Percentiles rank a stretch among this genome's conserved stretches.
These are phyloP conservation scores for Automeris io DNA, from an alignment of 2,888 invertebrate genomes.

Conservation along the genomic window DNA sequence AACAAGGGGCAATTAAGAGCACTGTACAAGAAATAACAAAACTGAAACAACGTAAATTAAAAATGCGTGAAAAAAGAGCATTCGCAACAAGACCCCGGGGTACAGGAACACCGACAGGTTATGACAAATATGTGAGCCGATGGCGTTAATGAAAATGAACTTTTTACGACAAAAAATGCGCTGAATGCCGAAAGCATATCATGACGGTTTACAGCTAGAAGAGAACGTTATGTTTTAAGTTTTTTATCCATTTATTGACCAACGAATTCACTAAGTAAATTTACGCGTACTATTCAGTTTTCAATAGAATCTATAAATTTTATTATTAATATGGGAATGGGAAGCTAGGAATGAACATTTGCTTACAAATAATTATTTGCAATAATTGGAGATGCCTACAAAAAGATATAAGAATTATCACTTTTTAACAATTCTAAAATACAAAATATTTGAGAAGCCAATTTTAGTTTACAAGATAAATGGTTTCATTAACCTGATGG, in stretches of 20 bases:
- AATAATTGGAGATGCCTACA: too few relatives aligned
- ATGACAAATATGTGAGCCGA: conserved; percentile 76
- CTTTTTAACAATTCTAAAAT: not conserved
- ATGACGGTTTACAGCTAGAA: conserved; percentile 33
- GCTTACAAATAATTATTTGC: too few relatives aligned
- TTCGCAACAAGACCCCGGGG: conserved; percentile 32
- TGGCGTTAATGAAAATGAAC: conserved; percentile 73
- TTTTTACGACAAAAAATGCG: conserved; percentile 45
- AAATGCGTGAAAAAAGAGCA: conserved; percentile 67
- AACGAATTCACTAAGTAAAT: too few relatives aligned
- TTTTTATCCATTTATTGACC: conserved; percentile 7
- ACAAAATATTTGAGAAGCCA: conserved; percentile 34
- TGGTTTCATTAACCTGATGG: conserved; percentile 77
- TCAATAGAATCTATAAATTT: too few relatives aligned
- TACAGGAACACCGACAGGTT: conserved; percentile 51
- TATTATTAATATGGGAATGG: too few relatives aligned
- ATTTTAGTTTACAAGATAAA: conserved; percentile 63
- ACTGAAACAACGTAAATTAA: conserved; percentile 66
- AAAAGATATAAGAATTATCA: not conserved
- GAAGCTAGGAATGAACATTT: too few relatives aligned
- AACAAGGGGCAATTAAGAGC: conserved; percentile 38
- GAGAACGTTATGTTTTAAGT: conserved; percentile 24
- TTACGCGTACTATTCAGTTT: too few relatives aligned
- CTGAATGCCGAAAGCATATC: conserved; percentile 33
- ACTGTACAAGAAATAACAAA: conserved; percentile 52